These are phyloP conservation scores for Diprion similis DNA, from an alignment of 1,140 invertebrate genomes.

Conservation along the genomic window DNA sequence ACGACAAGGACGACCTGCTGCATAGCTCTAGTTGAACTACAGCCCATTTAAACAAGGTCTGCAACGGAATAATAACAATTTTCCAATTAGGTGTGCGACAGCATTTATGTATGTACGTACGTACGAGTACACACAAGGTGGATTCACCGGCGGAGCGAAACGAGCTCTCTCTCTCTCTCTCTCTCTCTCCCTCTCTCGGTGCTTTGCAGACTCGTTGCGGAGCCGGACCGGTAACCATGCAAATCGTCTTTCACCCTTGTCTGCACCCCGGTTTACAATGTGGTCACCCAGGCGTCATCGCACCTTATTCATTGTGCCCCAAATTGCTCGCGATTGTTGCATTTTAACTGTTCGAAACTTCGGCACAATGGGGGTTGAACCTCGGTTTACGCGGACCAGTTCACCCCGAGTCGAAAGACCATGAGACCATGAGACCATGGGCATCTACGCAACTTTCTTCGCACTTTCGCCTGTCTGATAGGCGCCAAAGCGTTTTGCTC, in stretches of 20 bases:
- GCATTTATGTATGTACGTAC: neutral
- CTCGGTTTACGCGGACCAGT: neutral
- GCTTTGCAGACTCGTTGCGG: no score
- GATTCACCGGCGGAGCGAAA: neutral
- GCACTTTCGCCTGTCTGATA: no score
- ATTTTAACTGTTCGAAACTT: constrained; percentile 4
- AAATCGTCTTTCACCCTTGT: constrained; percentile 14
- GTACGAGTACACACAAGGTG: neutral
- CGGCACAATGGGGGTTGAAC: neutral
- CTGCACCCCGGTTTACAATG: neutral
- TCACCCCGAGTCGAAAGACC: neutral
- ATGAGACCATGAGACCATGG: no score
- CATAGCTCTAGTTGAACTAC: neutral
- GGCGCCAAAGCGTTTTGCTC: no score
- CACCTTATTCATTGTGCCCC: constrained; percentile 2
- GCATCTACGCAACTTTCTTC: no score
- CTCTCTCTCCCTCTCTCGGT: no score
- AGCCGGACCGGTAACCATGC: constrained; percentile 22
- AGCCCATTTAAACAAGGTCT: neutral
- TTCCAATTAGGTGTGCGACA: constrained; percentile 18
- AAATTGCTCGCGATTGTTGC: constrained; percentile 15
- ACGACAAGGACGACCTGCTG: no score
- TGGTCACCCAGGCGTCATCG: constrained; percentile 11
- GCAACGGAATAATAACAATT: constrained; percentile 19
- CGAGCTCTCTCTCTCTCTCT: no score